Conservation (phyloP, 2,797 vertebrate genomes). For the Tokudaia tokunoshimensis region DNA sequence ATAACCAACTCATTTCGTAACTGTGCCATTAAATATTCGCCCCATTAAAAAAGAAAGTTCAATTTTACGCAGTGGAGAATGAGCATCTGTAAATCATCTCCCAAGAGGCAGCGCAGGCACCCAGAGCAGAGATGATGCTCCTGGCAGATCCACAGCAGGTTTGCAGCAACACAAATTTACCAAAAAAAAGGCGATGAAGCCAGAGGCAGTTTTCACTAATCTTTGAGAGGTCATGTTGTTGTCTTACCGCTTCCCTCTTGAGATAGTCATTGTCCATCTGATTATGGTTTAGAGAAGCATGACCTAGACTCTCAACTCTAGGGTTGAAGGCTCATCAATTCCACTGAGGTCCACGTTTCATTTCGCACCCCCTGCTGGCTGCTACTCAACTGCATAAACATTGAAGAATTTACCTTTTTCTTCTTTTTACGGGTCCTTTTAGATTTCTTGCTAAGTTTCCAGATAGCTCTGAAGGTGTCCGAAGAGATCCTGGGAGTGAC, state of each 20-base stretch:
- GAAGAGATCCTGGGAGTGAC: conserved; percentile 87
- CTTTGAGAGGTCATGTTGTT: neutral
- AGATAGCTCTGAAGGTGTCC: conserved; percentile 85
- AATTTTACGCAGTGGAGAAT: neutral
- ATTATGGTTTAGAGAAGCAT: neutral
- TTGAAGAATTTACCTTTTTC: conserved; percentile 73
- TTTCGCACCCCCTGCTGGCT: conserved; percentile 10
- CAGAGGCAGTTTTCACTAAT: neutral
- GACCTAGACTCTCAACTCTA: neutral
- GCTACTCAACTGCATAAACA: neutral
- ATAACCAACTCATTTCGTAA: neutral
- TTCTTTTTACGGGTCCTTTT: conserved; percentile 77
- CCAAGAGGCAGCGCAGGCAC: neutral
- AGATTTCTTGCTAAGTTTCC: conserved; percentile 82
- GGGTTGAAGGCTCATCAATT: neutral
- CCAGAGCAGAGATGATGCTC: neutral
- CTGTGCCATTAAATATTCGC: neutral
- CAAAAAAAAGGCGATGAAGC: neutral
- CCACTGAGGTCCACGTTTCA: neutral
- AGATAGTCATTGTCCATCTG: neutral
- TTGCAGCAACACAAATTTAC: neutral
- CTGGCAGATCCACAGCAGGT: neutral
- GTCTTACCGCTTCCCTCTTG: neutral
- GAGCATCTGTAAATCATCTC: neutral
- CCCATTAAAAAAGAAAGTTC: neutral